A percentile compares a stretch with the other conserved stretches of the same genome.
Conservation (phyloP, 2,888 invertebrate species). For the Drosophila paramelanica region DNA sequence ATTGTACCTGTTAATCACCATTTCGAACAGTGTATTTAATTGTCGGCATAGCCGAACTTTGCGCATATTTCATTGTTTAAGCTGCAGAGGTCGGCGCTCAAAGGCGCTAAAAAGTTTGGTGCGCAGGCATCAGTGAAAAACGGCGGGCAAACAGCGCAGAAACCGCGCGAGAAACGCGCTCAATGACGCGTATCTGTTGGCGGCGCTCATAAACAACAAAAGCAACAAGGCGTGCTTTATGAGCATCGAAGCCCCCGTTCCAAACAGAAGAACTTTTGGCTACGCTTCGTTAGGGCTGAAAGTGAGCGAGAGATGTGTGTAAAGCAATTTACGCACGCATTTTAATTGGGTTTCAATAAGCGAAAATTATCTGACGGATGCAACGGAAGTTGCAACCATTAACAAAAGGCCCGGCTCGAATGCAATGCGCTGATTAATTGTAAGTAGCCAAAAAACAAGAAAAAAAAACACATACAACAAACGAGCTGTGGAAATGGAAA, state of each 20-base stretch:
- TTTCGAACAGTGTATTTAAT: conserved; percentile 19
- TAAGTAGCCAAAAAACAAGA: conserved; percentile 24
- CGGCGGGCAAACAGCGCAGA: conserved; percentile 39
- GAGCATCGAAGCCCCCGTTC: conserved; percentile 36
- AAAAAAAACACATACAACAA: conserved; percentile 12
- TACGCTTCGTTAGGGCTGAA: conserved; percentile 67
- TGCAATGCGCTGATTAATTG: conserved; percentile 52
- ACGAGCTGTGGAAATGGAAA: conserved; percentile 45
- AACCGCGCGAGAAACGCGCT: conserved; percentile 66
- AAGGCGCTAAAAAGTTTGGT: conserved; percentile 43
- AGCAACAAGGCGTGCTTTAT: conserved; percentile 75
- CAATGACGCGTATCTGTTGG: conserved; percentile 70
- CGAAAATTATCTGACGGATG: conserved; percentile 50
- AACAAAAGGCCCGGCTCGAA: conserved; percentile 24
- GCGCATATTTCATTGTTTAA: conserved; percentile 17
- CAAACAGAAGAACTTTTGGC: conserved; percentile 59
- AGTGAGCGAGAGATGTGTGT: conserved; percentile 67
- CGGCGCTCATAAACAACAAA: conserved; percentile 68
- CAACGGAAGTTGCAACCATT: conserved; percentile 48
- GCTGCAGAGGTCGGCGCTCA: conserved; percentile 12
- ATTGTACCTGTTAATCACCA: no score
- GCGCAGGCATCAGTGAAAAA: conserved; percentile 18
- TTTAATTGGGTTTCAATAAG: conserved; percentile 71
- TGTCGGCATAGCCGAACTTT: neutral
- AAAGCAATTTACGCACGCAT: conserved; percentile 73